phyloP scores from a whole-genome alignment of 2,113 vertebrate species.

The Poecile atricapillus region DNA sequence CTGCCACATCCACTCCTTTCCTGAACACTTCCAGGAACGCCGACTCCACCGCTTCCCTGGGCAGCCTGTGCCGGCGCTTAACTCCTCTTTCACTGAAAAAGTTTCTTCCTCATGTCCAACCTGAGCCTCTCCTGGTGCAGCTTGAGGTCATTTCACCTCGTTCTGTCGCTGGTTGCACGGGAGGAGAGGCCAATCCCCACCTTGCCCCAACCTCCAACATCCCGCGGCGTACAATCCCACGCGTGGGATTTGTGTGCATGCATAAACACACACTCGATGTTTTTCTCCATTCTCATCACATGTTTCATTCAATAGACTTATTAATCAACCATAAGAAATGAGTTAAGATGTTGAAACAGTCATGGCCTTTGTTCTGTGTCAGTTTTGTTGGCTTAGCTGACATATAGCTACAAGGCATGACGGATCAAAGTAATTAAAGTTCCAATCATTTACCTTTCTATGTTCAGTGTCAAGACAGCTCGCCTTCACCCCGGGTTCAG shows the following conservation, averaged over 20 bases:
- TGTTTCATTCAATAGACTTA: constrained; percentile 74
- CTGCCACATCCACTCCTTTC: rapidly evolving
- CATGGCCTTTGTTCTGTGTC: constrained; percentile 84
- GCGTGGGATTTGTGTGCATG: background rate
- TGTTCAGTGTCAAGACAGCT: constrained; percentile 83
- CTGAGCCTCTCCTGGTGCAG: background rate
- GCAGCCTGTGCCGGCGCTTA: no score
- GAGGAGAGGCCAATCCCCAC: background rate
- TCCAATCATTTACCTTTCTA: constrained; percentile 94
- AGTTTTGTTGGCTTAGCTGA: constrained; percentile 86
- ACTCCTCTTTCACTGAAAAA: background rate
- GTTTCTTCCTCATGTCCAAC: background rate
- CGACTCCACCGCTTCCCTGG: rapidly evolving
- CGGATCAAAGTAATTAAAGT: constrained; percentile 96
- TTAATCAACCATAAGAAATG: constrained; percentile 84
- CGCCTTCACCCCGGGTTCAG: constrained; percentile 70
- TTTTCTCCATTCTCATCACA: constrained; percentile 41
- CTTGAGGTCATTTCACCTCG: background rate
- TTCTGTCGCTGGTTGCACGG: rapidly evolving
- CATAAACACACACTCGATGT: constrained; percentile 1
- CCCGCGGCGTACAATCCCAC: background rate
- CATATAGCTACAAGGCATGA: constrained; percentile 89
- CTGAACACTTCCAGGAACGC: background rate
- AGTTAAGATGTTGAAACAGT: constrained; percentile 83
- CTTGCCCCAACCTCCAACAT: background rate